A percentile compares a stretch with the other conserved stretches of the same genome.
Conservation (phyloP, 37 sponge, comb jelly and placozoan species). For the Geodia barretti region DNA sequence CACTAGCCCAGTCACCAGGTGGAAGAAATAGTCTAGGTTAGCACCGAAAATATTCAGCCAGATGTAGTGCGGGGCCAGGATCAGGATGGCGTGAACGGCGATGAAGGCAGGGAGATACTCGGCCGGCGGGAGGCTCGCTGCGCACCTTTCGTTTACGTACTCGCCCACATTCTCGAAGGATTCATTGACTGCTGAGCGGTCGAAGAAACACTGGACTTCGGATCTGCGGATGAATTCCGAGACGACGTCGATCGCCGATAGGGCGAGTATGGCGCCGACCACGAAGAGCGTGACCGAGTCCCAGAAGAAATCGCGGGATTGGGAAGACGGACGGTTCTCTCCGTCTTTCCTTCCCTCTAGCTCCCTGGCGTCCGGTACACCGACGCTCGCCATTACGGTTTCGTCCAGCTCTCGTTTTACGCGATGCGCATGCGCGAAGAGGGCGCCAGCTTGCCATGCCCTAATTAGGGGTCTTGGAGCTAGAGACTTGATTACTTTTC, state of each 20-base stretch:
- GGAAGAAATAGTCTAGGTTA: conserved; percentile 58
- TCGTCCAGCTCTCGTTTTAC: background rate
- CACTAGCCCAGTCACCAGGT: conserved; percentile 35
- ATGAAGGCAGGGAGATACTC: conserved; percentile 55
- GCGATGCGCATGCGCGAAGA: background rate
- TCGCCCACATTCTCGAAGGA: background rate
- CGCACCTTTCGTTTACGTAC: conserved; percentile 49
- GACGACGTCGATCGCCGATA: conserved; percentile 48
- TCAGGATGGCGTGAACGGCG: conserved; percentile 48
- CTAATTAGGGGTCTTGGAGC: too few species aligned
- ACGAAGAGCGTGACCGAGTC: conserved; percentile 59
- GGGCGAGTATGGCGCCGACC: conserved; percentile 45
- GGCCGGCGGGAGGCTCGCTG: conserved; percentile 27
- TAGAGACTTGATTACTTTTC: too few species aligned
- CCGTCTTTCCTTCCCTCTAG: conserved; percentile 39
- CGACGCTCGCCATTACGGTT: too few species aligned
- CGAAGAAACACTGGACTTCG: conserved; percentile 4
- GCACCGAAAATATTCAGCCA: conserved; percentile 58
- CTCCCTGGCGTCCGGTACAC: conserved; percentile 30
- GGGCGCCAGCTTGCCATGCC: too few species aligned
- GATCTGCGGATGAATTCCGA: conserved; percentile 54
- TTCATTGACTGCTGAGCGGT: conserved; percentile 3
- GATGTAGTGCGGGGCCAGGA: conserved; percentile 56
- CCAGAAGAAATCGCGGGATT: conserved; percentile 71
- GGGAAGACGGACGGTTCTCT: background rate